Conservation (phyloP, 2,888 invertebrate species). For the Tetragonula carbonaria region DNA sequence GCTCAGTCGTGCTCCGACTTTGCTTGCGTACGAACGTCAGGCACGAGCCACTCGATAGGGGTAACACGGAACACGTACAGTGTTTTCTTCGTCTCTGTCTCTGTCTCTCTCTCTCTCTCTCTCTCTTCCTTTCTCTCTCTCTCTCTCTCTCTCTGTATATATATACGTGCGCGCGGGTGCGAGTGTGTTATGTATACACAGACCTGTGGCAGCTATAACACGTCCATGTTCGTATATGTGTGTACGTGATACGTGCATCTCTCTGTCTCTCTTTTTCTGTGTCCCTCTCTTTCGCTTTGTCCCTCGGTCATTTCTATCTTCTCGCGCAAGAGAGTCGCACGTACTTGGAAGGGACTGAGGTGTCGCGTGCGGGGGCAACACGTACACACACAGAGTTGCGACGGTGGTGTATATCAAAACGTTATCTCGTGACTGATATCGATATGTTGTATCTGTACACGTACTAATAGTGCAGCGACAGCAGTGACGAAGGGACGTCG, state of each 20-base stretch:
- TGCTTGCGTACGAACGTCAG: slow-evolving; percentile 66
- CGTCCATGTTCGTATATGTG: background rate
- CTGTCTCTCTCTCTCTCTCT: no score
- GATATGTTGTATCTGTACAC: slow-evolving; percentile 2
- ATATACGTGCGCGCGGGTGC: background rate
- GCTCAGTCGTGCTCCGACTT: slow-evolving; percentile 77
- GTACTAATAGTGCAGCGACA: slow-evolving; percentile 16
- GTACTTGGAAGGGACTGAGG: slow-evolving; percentile 2
- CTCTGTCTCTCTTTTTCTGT: background rate
- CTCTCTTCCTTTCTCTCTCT: background rate
- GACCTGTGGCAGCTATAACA: background rate
- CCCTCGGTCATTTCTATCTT: slow-evolving; percentile 13
- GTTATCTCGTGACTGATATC: slow-evolving; percentile 4
- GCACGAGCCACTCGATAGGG: background rate
- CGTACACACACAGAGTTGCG: background rate
- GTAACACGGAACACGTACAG: slow-evolving; percentile 7
- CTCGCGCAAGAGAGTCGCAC: background rate
- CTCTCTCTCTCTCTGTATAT: background rate
- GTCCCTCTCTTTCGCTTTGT: background rate
- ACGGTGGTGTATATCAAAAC: slow-evolving; percentile 14
- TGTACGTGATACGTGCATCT: background rate
- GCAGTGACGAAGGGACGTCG: slow-evolving; percentile 51
- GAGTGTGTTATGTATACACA: background rate
- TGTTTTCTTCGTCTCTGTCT: slow-evolving; percentile 34
- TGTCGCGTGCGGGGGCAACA: slow-evolving; percentile 32